Conservation (phyloP, 2,797 vertebrate species). For the Telmatherina bonti region DNA sequence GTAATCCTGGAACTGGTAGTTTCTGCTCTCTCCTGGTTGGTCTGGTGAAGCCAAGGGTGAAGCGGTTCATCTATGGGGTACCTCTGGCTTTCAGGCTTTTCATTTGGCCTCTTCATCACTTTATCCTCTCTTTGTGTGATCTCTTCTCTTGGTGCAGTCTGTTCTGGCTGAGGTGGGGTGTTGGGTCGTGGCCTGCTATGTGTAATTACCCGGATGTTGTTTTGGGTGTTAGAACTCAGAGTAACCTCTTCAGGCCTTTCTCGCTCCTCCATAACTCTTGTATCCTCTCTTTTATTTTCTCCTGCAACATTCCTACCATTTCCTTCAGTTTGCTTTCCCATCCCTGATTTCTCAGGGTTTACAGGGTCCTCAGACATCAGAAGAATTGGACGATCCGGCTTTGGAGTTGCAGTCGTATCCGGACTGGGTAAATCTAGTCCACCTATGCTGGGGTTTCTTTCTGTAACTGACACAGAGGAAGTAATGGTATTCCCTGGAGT, state of each 20-base stretch:
- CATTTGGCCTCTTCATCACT: constrained; percentile 30
- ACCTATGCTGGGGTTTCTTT: constrained; percentile 8
- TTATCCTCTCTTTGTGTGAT: constrained; percentile 21
- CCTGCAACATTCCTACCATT: not conserved
- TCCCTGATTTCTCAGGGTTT: constrained; percentile 1
- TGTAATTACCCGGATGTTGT: constrained; percentile 37
- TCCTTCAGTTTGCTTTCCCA: constrained; percentile 20
- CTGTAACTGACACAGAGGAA: constrained; percentile 17
- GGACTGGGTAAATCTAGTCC: constrained; percentile 21
- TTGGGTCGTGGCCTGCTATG: constrained; percentile 42
- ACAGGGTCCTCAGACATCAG: constrained; percentile 4
- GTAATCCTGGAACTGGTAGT: constrained; percentile 17
- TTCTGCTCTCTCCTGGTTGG: constrained; percentile 53
- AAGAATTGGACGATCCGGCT: constrained; percentile 23
- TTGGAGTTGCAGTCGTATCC: constrained; percentile 27
- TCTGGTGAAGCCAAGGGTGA: constrained; percentile 80
- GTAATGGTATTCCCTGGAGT: constrained; percentile 15
- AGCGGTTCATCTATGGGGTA: constrained; percentile 66
- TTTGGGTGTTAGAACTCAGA: constrained; percentile 29
- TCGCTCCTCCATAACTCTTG: not conserved
- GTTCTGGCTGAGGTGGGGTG: constrained; percentile 19
- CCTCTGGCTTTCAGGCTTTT: constrained; percentile 39
- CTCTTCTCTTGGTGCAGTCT: constrained; percentile 35
- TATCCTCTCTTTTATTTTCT: constrained; percentile 8
- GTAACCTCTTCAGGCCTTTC: constrained; percentile 28